Evolutionary conservation across 2,797 vertebrate species (phyloP).

Genomic region (Erpetoichthys calabaricus): DNA sequence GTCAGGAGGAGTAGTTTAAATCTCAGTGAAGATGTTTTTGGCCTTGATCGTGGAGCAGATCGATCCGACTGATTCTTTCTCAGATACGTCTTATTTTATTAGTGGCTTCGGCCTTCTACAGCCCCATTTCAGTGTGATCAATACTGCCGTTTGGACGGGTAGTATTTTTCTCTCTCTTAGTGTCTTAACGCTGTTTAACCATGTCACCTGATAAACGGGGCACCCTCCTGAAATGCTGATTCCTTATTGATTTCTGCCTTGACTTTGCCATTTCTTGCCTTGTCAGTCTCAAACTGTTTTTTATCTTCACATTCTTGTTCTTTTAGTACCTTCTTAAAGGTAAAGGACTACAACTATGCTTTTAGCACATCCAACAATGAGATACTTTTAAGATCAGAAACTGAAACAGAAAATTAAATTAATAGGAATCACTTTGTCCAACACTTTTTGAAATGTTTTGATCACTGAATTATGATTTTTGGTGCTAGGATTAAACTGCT

Average conservation of each 20-base stretch:
- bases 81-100: slow-evolving; percentile 98
- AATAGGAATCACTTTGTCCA: too few species aligned
- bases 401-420: too few species aligned
- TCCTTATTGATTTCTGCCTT: slow-evolving; percentile 89
- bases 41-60: slow-evolving; percentile 60
- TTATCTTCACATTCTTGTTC: slow-evolving; percentile 66
- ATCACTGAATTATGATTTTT: too few species aligned
- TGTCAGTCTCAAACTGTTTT: slow-evolving; percentile 68
- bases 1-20: slow-evolving; percentile 38
- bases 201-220: slow-evolving; percentile 94
- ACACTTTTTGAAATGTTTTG: too few species aligned
- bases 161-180: slow-evolving; percentile 91
- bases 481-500: too few species aligned
- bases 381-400: too few species aligned
- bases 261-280: slow-evolving; percentile 62
- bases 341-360: too few species aligned
- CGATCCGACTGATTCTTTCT: slow-evolving; percentile 61
- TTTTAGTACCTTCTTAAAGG: too few species aligned
- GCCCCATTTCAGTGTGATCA: slow-evolving; percentile 88
- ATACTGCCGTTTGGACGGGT: slow-evolving; percentile 69
- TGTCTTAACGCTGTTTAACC: slow-evolving; percentile 77
- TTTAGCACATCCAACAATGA: too few species aligned
- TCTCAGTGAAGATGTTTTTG: slow-evolving; percentile 60
- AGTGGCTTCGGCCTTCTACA: slow-evolving; percentile 95
- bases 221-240: slow-evolving; percentile 86